phyloP scores from a whole-genome alignment of 2,797 vertebrate genomes.

The Urosaurus nigricauda region DNA sequence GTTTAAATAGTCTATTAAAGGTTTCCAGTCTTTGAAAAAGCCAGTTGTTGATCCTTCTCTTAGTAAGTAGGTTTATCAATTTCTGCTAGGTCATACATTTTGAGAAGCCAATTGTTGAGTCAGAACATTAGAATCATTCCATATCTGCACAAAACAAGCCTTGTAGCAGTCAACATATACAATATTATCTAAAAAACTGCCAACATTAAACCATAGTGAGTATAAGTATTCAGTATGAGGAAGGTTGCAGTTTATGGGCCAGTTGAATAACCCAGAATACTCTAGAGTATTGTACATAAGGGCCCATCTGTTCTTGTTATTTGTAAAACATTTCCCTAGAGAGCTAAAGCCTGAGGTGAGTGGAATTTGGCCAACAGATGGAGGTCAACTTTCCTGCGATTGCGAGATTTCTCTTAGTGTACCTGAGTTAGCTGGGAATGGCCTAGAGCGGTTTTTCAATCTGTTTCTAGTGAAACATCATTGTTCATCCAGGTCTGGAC shows the following conservation, averaged over 20 bases:
- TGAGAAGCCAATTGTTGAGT: too few species aligned
- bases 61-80: too few species aligned
- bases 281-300: slow-evolving; percentile 20
- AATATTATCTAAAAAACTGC: not conserved
- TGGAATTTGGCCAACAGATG: slow-evolving; percentile 61
- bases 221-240: slow-evolving; percentile 4
- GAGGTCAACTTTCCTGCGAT: slow-evolving; percentile 60
- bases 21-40: too few species aligned
- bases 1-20: too few species aligned
- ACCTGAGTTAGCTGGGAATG: slow-evolving; percentile 49
- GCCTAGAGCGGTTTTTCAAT: slow-evolving; percentile 58
- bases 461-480: slow-evolving; percentile 63
- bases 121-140: too few species aligned
- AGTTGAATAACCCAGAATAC: slow-evolving; percentile 21
- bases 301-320: slow-evolving; percentile 62
- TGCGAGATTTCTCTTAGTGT: slow-evolving; percentile 54
- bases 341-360: slow-evolving; percentile 18
- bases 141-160: too few species aligned
- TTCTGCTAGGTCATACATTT: too few species aligned
- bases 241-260: slow-evolving; percentile 12
- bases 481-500: slow-evolving; percentile 51
- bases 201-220: slow-evolving; percentile 1
- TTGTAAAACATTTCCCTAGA: slow-evolving; percentile 41
- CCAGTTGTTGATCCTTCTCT: too few species aligned
- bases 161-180: too few species aligned